These are phyloP conservation scores for Ethmia dodecea DNA, from an alignment of 2,888 invertebrate species.

Conservation along the genomic window DNA sequence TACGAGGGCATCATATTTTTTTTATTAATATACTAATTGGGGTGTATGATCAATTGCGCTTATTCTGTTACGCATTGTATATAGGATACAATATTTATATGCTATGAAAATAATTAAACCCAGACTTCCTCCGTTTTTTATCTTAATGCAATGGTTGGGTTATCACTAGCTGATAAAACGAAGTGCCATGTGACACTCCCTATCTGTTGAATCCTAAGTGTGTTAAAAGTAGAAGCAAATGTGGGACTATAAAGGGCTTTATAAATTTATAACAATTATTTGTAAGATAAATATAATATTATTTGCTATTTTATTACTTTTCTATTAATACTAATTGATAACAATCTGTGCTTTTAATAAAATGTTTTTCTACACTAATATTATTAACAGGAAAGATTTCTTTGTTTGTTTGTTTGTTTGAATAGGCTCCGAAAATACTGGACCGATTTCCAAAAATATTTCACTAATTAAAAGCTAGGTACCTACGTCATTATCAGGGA, in stretches of 20 bases:
- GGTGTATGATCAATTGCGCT: too few species aligned
- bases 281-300: neutral
- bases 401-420: too few species aligned
- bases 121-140: constrained; percentile 63
- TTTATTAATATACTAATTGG: too few species aligned
- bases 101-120: constrained; percentile 52
- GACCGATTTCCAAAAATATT: too few species aligned
- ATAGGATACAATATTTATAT: constrained; percentile 27
- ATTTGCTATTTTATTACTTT: neutral
- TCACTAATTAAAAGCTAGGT: too few species aligned
- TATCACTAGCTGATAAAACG: constrained; percentile 64
- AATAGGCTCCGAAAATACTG: too few species aligned
- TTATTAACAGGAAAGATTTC: neutral
- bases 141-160: constrained; percentile 68
- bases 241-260: too few species aligned
- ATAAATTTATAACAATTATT: neutral
- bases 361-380: too few species aligned
- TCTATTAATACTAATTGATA: neutral
- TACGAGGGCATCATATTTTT: too few species aligned
- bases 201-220: constrained; percentile 55
- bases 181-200: constrained; percentile 71
- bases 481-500: too few species aligned
- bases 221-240: constrained; percentile 18
- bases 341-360: too few species aligned
- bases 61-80: too few species aligned